Evolutionary conservation across 2,797 vertebrate genomes (phyloP), one percentile per base, ranked within the genome.

Genomic region (Epinephelus malabaricus): DNA sequence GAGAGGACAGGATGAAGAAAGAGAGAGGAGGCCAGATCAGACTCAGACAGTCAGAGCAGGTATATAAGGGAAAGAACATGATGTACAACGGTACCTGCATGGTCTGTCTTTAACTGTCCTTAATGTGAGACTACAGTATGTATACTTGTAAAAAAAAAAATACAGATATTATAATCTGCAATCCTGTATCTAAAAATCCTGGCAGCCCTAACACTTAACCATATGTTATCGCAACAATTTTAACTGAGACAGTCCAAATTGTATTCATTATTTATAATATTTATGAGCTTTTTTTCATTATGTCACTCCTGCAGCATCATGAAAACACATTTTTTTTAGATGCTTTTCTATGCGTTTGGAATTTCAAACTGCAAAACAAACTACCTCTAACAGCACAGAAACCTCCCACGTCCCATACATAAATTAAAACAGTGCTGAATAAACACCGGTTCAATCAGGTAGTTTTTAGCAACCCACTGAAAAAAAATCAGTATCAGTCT

Each of bases 21-120:
- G 92, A 95, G 76, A 95, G 81, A 92, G 92, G 92, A 92, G 88
- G 89, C 85, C 75, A 81, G 81, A 93, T 95, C 95, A 96, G 94
- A 94, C 88, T 92, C 76, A 86, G 84, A 78, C 67, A 92, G 84
- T 86, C 84, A 88, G 82, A 84, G 82, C 63, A 84, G 78, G 71
- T 77, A 71, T 67, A 90, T 87, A 89, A 79, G 11, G 47, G 46
- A 66, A 54, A 60, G 55, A 69, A 66, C 40, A 11, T 82, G 78
- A 79, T 62, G 53, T 23, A 78, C 56, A 67, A 30, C 21, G 5
- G 60, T 18, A 59, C 53, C 51, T 51, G 18, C 11, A 45, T 19
- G 38, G 8, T 49, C 21, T 66, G 43, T 50, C 13, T 53, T 56
- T 43, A 30, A 17, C 9, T 5, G 5, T 45, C 30, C 13, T 4